Evolutionary conservation across 2,113 vertebrate genomes (phyloP), one percentile per base, ranked within the genome.

Genomic region (Esox niger): DNA sequence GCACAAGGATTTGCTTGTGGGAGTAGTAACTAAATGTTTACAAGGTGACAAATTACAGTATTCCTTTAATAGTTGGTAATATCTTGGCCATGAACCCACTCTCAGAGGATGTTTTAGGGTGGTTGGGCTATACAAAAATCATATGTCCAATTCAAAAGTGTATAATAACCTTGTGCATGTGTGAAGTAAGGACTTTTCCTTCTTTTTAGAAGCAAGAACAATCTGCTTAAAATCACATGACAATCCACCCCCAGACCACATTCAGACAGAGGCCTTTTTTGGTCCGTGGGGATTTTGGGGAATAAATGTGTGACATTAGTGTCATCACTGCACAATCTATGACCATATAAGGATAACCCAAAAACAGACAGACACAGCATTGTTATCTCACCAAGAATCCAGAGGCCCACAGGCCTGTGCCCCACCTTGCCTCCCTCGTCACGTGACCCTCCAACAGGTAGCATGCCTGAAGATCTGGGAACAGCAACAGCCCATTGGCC

Each of bases 401-500:
- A 0, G 92, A 93, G 0, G 90, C 92, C 75, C 93, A 77, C 55
- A 96, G 76, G 1, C 95, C 94, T 0, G 84, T 90, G 81, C 91
- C 84, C 85, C 91, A 90, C 27, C 72, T 86, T 21, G 92, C 94
- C 61, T 95, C 91, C 38, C 71, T 29, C 71, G 93, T 93, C 82
- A 96, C 82, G 1, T 93, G 79, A 73, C 57, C 13, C 52, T 93
- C 91, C 80, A 89, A 23, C 62, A 83, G 59, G 83, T 91, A 93
- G 62, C 59, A 74, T 38, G 69, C 17, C 49, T 92, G 21, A 2
- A 91, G 72, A 0, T 89, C 81, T 15, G 94, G 94, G 64, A 94
- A 86, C 38, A 95, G 79, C 71, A 96, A 86, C 46, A 96, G 86
- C 49, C 88, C 1, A 25, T 95, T 95, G 75, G 86, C 88, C 27